These are phyloP conservation scores for Malurus splendens DNA, from an alignment of 2,797 vertebrate species.

Conservation along the genomic window DNA sequence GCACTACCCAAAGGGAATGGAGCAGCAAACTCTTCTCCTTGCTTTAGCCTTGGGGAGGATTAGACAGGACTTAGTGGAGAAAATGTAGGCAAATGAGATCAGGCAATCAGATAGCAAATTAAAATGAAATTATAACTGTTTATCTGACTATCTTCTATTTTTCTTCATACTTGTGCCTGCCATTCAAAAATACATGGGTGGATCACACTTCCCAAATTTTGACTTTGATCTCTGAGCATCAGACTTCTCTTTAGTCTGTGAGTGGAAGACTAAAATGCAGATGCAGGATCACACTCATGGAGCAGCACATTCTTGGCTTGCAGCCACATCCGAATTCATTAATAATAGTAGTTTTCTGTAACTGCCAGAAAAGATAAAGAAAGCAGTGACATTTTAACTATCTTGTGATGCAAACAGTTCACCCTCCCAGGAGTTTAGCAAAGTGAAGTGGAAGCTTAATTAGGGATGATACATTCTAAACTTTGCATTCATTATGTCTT, in stretches of 20 bases:
- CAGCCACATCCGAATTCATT: conserved; percentile 7
- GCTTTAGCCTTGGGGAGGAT: background rate
- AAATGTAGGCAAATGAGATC: background rate
- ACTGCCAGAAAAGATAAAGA: conserved; percentile 1
- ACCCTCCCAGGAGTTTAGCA: background rate
- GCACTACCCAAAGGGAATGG: background rate
- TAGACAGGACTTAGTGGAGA: background rate
- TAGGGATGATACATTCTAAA: background rate
- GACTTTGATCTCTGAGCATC: background rate
- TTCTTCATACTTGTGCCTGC: background rate
- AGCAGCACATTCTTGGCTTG: background rate
- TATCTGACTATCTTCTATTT: background rate
- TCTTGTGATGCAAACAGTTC: background rate
- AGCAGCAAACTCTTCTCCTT: background rate
- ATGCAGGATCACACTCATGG: background rate
- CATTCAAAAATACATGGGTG: background rate
- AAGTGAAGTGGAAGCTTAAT: background rate
- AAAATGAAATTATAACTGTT: background rate
- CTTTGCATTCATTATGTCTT: background rate
- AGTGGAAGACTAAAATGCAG: background rate
- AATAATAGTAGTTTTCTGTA: conserved; percentile 9
- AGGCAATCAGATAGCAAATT: background rate
- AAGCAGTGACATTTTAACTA: conserved; percentile 14
- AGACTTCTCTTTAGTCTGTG: background rate
- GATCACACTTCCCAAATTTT: background rate